Evolutionary conservation across 1,140 invertebrate species (phyloP).

Genomic region (Drosophila sturtevanti): DNA sequence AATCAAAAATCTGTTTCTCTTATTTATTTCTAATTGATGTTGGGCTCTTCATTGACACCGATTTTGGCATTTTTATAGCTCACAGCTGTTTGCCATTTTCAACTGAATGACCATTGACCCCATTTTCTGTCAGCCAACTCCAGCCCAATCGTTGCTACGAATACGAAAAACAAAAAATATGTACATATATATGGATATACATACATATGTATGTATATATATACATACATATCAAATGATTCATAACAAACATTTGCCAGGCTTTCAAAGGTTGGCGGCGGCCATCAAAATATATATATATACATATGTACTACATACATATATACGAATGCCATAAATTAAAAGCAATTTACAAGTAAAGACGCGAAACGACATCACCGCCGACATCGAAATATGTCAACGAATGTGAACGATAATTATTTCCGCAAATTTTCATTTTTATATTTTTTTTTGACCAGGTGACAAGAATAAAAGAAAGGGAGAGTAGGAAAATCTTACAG

Average conservation of each 20-base stretch:
- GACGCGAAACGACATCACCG: conserved; percentile 27
- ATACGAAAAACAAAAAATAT: background rate
- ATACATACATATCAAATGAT: conserved; percentile 41
- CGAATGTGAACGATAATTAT: conserved; percentile 46
- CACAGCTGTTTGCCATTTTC: conserved; percentile 44
- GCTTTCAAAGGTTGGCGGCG: conserved; percentile 36
- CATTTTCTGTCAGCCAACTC: conserved; percentile 23
- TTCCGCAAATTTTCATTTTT: conserved; percentile 50
- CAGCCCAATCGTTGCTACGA: background rate
- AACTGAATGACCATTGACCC: conserved; percentile 43
- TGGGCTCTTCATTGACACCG: conserved; percentile 26
- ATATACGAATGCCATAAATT: conserved; percentile 28
- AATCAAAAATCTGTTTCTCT: conserved; percentile 28
- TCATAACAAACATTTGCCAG: conserved; percentile 47
- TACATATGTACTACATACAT: conserved; percentile 20
- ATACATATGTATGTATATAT: no score
- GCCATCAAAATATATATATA: conserved; percentile 23
- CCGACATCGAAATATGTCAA: conserved; percentile 33
- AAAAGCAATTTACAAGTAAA: conserved; percentile 47
- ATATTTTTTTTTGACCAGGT: conserved; percentile 46
- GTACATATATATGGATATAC: no score
- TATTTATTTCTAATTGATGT: conserved; percentile 1
- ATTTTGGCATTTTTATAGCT: conserved; percentile 38
- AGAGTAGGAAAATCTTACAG: conserved; percentile 5
- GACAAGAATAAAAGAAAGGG: conserved; percentile 42